These are phyloP conservation scores for Sterna hirundo DNA, from an alignment of 2,113 vertebrate species.

Conservation along the genomic window DNA sequence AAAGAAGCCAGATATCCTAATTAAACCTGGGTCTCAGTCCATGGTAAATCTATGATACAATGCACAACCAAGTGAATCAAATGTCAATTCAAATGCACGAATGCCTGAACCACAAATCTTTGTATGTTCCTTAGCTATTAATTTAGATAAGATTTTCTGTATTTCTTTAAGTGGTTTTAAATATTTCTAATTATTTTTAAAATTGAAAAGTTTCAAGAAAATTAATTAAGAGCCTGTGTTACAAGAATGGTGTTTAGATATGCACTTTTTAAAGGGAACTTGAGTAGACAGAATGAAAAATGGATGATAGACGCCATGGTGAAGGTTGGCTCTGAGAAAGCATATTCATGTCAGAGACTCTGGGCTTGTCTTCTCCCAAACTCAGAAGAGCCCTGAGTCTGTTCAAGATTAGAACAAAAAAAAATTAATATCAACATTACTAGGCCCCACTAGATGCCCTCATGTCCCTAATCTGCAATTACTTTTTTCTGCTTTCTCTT, in stretches of 20 bases:
- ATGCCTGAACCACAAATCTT: not conserved
- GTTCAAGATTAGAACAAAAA: not conserved
- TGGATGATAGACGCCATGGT: accelerated
- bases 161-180: not conserved
- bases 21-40: not conserved
- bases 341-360: not conserved
- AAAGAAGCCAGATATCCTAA: not conserved
- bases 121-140: not conserved
- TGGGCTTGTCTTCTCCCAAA: not conserved
- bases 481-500: not conserved
- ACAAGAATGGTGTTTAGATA: not conserved
- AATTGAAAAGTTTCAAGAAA: not conserved
- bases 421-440: too few species aligned
- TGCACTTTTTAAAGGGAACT: not conserved
- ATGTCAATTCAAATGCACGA: not conserved
- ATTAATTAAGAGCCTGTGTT: not conserved
- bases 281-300: not conserved
- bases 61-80: not conserved
- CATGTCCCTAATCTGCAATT: not conserved
- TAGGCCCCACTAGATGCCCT: not conserved
- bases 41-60: not conserved
- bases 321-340: not conserved
- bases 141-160: not conserved
- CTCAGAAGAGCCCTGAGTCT: not conserved
- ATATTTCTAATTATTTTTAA: not conserved